Evolutionary conservation across 2,888 invertebrate species (phyloP).

Genomic region (Lamproptera curius): DNA sequence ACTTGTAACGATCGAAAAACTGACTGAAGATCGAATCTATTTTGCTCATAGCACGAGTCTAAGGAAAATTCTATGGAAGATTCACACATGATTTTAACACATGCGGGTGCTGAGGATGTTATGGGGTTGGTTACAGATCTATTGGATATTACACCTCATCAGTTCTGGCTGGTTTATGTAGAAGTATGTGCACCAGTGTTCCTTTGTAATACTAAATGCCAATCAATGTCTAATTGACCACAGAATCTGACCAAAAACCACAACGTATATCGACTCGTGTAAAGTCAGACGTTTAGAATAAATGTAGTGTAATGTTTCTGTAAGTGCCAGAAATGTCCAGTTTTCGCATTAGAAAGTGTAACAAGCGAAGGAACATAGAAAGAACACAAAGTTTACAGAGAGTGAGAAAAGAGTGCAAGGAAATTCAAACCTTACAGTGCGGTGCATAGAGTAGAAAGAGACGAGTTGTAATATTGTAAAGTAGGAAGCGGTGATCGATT

Average conservation of each 20-base stretch:
- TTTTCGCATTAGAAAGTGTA: conserved; percentile 50
- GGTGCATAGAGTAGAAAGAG: conserved; percentile 70
- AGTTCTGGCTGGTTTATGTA: conserved; percentile 75
- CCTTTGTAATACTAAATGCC: conserved; percentile 38
- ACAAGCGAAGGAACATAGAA: conserved; percentile 50
- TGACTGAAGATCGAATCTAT: conserved; percentile 7
- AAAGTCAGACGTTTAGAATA: conserved; percentile 41
- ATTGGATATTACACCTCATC: conserved; percentile 43
- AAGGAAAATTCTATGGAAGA: conserved; percentile 22
- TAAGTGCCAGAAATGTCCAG: conserved; percentile 54
- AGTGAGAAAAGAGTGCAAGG: conserved; percentile 60
- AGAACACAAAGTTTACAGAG: conserved; percentile 53
- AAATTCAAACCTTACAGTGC: conserved; percentile 69
- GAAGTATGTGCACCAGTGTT: conserved; percentile 74
- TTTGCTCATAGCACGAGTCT: conserved; percentile 14
- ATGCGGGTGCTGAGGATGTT: conserved; percentile 62
- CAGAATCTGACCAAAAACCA: conserved; percentile 29
- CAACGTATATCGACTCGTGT: conserved; percentile 32
- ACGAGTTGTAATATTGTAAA: conserved; percentile 34
- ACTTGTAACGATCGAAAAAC: conserved; percentile 9
- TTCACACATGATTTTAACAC: conserved; percentile 34
- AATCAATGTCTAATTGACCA: conserved; percentile 39
- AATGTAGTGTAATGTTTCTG: conserved; percentile 49
- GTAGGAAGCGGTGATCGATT: conserved; percentile 56
- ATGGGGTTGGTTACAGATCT: conserved; percentile 32